phyloP scores from a whole-genome alignment of 2,797 vertebrate genomes.

The Rhinogobio ventralis region DNA sequence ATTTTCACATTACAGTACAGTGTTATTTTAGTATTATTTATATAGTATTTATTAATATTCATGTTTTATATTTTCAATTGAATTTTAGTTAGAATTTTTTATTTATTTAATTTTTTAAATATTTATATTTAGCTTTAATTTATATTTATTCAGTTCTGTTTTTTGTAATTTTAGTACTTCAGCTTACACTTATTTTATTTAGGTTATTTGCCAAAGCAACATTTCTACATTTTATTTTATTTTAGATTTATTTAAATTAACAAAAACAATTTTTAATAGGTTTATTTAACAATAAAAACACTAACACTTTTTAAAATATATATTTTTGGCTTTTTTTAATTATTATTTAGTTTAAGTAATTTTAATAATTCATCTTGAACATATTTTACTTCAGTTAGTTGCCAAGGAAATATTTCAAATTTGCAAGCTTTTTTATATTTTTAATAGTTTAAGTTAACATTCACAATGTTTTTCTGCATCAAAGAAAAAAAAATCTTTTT shows the following conservation, averaged over 20 bases:
- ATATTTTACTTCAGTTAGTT: neutral
- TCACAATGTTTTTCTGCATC: neutral
- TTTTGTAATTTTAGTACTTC: neutral
- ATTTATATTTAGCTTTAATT: neutral
- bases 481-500: no score
- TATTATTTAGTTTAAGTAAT: neutral
- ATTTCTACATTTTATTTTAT: neutral
- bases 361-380: neutral
- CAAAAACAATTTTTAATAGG: no score
- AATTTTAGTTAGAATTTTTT: no score
- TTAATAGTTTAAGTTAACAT: neutral
- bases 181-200: neutral
- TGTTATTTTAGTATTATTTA: no score
- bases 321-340: neutral
- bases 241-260: no score
- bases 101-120: neutral
- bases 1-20: no score
- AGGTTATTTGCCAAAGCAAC: neutral
- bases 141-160: neutral
- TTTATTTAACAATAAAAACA: no score
- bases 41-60: neutral
- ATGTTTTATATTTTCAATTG: no score
- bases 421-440: neutral
- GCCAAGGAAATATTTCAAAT: neutral
- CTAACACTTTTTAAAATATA: no score